Conservation (phyloP, 1,140 invertebrate genomes). For the Drosophila leontia region DNA sequence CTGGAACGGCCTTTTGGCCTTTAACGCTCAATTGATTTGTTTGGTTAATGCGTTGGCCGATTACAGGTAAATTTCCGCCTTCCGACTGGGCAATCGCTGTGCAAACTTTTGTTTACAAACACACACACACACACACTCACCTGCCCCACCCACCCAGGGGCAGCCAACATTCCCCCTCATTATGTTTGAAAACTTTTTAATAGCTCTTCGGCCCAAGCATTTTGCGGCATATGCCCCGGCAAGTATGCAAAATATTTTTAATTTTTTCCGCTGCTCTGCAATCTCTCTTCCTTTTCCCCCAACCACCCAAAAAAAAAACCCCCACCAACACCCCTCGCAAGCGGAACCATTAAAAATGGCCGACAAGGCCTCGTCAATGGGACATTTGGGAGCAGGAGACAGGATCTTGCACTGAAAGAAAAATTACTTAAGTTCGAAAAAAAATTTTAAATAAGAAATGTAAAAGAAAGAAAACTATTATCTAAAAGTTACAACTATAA, state of each 20-base stretch:
- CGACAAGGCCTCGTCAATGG: conserved; percentile 63
- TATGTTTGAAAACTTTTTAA: conserved; percentile 64
- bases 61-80: conserved; percentile 66
- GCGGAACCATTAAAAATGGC: conserved; percentile 75
- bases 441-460: no score
- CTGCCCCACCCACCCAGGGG: not conserved
- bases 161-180: conserved; percentile 1
- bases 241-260: conserved; percentile 61
- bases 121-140: not conserved
- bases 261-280: conserved; percentile 52
- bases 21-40: conserved; percentile 78
- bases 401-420: conserved; percentile 5
- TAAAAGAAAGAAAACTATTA: no score
- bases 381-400: conserved; percentile 62
- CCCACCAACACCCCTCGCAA: conserved; percentile 19
- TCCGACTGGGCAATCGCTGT: conserved; percentile 34
- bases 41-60: conserved; percentile 58
- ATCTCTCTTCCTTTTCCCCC: not conserved
- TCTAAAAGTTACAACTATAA: not conserved
- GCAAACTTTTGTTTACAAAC: conserved; percentile 44
- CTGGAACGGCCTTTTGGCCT: conserved; percentile 45
- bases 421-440: no score
- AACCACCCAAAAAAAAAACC: not conserved
- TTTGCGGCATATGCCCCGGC: conserved; percentile 41
- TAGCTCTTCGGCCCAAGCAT: conserved; percentile 65